Base-by-base conservation (phyloP, 2,113 vertebrate species). In the Heteronetta atricapilla region DNA sequence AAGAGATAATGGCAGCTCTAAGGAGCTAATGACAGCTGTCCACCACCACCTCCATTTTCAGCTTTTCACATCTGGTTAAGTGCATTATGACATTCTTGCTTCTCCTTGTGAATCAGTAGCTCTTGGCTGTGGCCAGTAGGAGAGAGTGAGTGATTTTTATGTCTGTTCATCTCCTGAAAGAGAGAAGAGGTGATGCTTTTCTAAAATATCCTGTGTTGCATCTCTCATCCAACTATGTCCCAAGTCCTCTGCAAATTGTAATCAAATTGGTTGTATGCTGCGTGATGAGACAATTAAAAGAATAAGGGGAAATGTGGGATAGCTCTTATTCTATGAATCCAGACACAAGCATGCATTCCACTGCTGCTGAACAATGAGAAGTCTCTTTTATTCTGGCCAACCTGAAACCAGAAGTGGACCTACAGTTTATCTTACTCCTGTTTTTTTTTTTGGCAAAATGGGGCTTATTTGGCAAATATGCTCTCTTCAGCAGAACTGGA, bases 21-120 rank as follows among this genome's bases (percentile, higher is more conserved):
- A 75, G 60, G 73, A 92, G 86, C 80, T 90, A 92, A 81, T 83
- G 76, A 74, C 91, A 95, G 91, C 80, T 70, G 28, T 92, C 84
- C 69, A 78, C 77, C 1, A 2, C 86, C 83, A 88, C 93, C 66
- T 95, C 74, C 46, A 7, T 87, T 87, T 89, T 87, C 85, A 87
- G 92, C 40, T 86, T 88, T 81, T 83, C 89, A 90, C 91, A 90
- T 94, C 83, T 95, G 93, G 31, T 74, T 92, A 84, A 95, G 81
- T 86, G 74, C 56, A 75, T 90, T 75, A 38, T 86, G 91, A 78
- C 73, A 74, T 86, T 86, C 92, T 85, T 88, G 67, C 85, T 88
- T 48, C 86, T 90, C 80, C 68, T 20, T 78, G 50, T 78, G 80
- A 88, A 92, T 80, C 80, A 77, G 83, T 89, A 90, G 64, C 80